These are phyloP conservation scores for Asobara japonica DNA, from an alignment of 1,140 invertebrate species.

Conservation along the genomic window DNA sequence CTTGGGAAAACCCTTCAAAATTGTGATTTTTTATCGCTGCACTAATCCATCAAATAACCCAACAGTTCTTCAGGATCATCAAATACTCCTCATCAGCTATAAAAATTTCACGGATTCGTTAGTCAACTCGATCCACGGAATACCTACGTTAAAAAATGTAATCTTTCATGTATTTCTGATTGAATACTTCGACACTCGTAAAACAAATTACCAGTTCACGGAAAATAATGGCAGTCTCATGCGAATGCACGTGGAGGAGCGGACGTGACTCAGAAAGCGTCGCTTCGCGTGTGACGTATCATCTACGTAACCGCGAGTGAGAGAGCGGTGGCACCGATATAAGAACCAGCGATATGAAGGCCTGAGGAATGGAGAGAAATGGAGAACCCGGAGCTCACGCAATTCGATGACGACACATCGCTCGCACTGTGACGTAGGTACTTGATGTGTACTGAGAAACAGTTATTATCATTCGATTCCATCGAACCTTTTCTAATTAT, in stretches of 20 bases:
- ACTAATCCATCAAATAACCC: too few relatives aligned
- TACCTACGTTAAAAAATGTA: too few relatives aligned
- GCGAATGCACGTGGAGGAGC: neutral
- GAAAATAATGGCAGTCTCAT: neutral
- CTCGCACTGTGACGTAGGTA: neutral
- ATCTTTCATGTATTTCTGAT: too few relatives aligned
- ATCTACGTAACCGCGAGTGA: neutral
- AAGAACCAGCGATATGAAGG: neutral
- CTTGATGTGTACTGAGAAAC: neutral
- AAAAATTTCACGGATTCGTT: too few relatives aligned
- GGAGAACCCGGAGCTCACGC: conserved; percentile 6
- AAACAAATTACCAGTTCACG: neutral
- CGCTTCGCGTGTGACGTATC: neutral
- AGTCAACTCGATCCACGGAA: too few relatives aligned
- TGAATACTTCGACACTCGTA: too few relatives aligned
- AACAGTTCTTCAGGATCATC: too few relatives aligned
- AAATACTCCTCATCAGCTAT: too few relatives aligned
- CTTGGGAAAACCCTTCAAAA: too few relatives aligned
- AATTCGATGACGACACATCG: neutral
- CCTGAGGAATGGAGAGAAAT: neutral
- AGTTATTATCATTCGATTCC: too few relatives aligned
- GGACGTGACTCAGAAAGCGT: conserved; percentile 1
- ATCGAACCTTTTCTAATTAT: neutral
- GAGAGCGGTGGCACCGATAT: too few relatives aligned
- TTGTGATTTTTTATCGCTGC: too few relatives aligned